phyloP scores from a whole-genome alignment of 1,140 invertebrate genomes.

The Plutomurus gul region DNA sequence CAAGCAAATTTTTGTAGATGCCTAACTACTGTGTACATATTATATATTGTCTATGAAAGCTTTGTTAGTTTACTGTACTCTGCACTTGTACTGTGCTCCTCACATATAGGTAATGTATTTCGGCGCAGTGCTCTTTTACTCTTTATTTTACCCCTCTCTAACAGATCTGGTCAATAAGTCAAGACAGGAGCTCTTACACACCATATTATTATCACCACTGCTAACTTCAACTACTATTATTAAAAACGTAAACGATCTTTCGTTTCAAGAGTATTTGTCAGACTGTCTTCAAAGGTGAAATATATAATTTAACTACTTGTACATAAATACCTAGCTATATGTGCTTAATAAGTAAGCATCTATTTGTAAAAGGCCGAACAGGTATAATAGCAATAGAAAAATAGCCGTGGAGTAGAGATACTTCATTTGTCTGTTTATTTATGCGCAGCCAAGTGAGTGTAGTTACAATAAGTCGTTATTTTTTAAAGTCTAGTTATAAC shows the following conservation, averaged over 20 bases:
- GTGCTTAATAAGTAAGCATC: no score
- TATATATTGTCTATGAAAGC: no score
- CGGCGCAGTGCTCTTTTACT: background rate
- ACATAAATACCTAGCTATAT: no score
- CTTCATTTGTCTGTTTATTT: background rate
- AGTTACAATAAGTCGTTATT: background rate
- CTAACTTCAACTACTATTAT: background rate
- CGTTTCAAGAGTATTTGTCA: background rate
- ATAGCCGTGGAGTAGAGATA: background rate
- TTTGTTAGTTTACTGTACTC: no score
- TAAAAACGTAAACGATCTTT: background rate
- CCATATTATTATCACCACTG: background rate
- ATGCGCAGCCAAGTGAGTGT: background rate
- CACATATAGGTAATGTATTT: background rate
- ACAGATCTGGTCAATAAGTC: background rate
- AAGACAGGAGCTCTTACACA: background rate
- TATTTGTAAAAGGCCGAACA: background rate
- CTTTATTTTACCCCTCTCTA: background rate
- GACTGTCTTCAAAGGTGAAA: background rate
- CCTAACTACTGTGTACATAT: no score
- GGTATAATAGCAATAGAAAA: no score
- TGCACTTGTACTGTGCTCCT: no score
- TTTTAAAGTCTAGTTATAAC: no score
- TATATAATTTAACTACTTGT: no score
- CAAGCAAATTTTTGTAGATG: no score